Base-by-base conservation (phyloP, 2,113 vertebrate genomes). In the Podarcis cretensis region DNA sequence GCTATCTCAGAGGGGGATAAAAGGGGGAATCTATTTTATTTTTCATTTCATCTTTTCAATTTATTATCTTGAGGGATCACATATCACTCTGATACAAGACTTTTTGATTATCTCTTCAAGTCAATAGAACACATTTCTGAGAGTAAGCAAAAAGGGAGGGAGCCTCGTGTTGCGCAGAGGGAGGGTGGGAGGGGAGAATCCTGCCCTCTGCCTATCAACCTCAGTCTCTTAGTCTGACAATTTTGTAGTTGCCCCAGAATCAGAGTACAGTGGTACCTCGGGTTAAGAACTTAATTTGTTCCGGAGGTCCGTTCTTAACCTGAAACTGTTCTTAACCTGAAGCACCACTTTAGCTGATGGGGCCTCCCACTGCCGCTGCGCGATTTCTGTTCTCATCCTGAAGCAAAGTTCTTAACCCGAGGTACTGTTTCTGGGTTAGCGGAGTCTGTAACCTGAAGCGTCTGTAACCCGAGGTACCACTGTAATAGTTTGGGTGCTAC, bases 21-120 rank as follows among this genome's bases (percentile, higher is more conserved):
- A 83, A 68, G 20, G 23, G 81, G 81, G 68, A 83, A 83, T 68
- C 81, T 83, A 68, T 43, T 83, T 83, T 83, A 83, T 68, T 83
- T 83, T 83, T 37, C 81, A 83, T 83, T 68, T 83, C 65, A 68
- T 68, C 65, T 30, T 83, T 83, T 68, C 23, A 83, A 65, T 83
- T 83, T 83, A 83, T 83, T 83, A 83, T 68, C 65, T 68, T 68
- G 63, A 83, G 65, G 35, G 37, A 68, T 81, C 80, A 66, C 80
- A 81, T 81, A 66, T 81, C n/a, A 65, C n/a, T 81, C 59, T 32
- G 57, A 81, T 81, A 25, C 59, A 65, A 81, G 80, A 65, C 59
- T 81, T 81, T 81, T 81, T 81, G n/a, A 81, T 81, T 81, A 66
- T 81, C 59, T 81, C 80, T 81, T 81, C 65, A 65, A 65, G 32